Base-by-base conservation (phyloP, 2,113 vertebrate species). In the Theristicus caerulescens region DNA sequence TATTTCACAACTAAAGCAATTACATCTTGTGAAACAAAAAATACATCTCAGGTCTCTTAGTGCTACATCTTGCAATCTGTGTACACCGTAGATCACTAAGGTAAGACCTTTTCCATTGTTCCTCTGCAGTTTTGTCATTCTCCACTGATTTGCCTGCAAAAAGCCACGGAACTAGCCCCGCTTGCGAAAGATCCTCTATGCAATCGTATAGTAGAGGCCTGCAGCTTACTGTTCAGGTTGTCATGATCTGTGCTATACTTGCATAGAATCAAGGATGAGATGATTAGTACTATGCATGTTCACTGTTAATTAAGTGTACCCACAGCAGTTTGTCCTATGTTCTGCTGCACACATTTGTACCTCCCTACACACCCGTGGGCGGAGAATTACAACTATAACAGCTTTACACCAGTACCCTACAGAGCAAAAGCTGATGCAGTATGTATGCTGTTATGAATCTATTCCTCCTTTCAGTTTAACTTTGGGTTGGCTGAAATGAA, bases 31-130 rank as follows among this genome's bases (percentile, higher is more conserved):
- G 82, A 84, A 93, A 84, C 24, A 27, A 76, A 80, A 86, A 95
- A 67, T 19, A 54, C 3, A 21, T 25, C 29, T 64, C 29, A 19
- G 38, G 59, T 25, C 32, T 79, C 55, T 62, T 22, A 57, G 36
- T 24, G 20, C 20, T 42, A 20, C 16, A 14, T 34, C 46, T 51
- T 73, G 44, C 46, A 59, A 34, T 16, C 49, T 2, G 0, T 25
- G 40, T 49, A 31, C 3, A 18, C 0, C 0, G 1, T 0, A 42
- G 19, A 34, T n/a, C 19, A 80, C 31, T 36, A 62, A 72, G 34
- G 52, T 25, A 69, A 77, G 40, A 69, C 36, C 21, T 57, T 49
- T 73, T 15, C 49, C 52, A 38, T 22, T 21, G 11, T 11, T 46
- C 36, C 42, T 58, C 21, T 27, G 7, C 0, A 1, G 7, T 49